phyloP scores from a whole-genome alignment of 2,113 vertebrate species.

The Tapirus terrestris region DNA sequence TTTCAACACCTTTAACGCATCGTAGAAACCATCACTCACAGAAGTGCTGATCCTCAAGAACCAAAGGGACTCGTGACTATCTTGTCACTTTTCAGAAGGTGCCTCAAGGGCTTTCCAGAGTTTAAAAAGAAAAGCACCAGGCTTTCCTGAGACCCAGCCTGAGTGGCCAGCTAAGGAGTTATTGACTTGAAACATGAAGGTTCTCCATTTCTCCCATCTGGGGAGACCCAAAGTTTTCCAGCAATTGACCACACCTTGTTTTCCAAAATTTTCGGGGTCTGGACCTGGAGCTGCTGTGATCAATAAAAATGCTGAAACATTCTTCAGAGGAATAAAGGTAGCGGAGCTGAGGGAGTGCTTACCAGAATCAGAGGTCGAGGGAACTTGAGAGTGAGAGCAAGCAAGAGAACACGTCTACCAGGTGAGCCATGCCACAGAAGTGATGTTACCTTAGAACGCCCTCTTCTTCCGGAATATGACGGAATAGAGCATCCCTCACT shows the following conservation, averaged over 20 bases:
- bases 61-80: constrained; percentile 52
- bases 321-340: background rate
- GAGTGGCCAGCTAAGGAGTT: background rate
- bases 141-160: background rate
- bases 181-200: background rate
- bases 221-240: background rate
- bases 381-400: background rate
- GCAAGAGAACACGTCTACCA: background rate
- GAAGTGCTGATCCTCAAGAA: constrained; percentile 69
- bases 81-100: constrained; percentile 62
- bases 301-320: background rate
- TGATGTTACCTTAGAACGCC: background rate
- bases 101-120: constrained; percentile 57
- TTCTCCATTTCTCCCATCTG: background rate
- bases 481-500: no score
- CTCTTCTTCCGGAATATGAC: no score
- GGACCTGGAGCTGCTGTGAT: background rate
- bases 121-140: background rate
- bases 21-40: constrained; percentile 65
- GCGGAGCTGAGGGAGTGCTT: background rate
- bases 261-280: background rate
- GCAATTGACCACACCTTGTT: background rate
- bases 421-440: background rate
- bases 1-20: constrained; percentile 68
- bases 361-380: background rate